These are phyloP conservation scores for Oostethus manadensis DNA, from an alignment of 2,113 vertebrate genomes.

Conservation along the genomic window DNA sequence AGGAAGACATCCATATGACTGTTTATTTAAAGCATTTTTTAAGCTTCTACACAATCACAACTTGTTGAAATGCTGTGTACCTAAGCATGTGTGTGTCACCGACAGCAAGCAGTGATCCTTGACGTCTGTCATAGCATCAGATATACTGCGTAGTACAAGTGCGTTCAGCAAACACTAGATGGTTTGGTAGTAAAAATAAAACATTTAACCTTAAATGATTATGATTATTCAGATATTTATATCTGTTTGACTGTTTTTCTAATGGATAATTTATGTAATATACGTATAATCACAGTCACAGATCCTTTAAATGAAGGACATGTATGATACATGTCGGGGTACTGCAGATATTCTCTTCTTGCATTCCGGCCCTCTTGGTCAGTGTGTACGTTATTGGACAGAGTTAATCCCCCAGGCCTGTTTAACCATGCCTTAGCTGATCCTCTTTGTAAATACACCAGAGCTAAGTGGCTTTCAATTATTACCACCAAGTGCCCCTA, in stretches of 20 bases:
- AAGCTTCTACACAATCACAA: constrained; percentile 3
- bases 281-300: not conserved
- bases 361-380: constrained; percentile 2
- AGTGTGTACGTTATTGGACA: constrained; percentile 15
- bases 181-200: not conserved
- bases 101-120: constrained; percentile 31
- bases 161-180: not conserved
- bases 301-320: not conserved
- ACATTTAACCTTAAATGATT: not conserved
- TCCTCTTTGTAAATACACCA: constrained; percentile 56
- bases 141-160: constrained; percentile 17
- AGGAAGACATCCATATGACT: too few relatives aligned
- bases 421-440: constrained; percentile 54
- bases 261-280: not conserved
- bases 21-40: not conserved
- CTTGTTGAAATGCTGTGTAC: constrained; percentile 8
- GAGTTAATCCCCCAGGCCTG: constrained; percentile 44
- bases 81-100: constrained; percentile 11
- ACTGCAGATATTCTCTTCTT: not conserved
- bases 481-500: constrained; percentile 54
- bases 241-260: not conserved
- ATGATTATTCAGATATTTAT: not conserved
- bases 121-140: constrained; percentile 24
- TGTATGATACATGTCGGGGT: too few relatives aligned
- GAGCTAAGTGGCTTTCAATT: constrained; percentile 60